Conservation (phyloP, 1,140 invertebrate genomes). For the Carcinoscorpius rotundicauda region DNA sequence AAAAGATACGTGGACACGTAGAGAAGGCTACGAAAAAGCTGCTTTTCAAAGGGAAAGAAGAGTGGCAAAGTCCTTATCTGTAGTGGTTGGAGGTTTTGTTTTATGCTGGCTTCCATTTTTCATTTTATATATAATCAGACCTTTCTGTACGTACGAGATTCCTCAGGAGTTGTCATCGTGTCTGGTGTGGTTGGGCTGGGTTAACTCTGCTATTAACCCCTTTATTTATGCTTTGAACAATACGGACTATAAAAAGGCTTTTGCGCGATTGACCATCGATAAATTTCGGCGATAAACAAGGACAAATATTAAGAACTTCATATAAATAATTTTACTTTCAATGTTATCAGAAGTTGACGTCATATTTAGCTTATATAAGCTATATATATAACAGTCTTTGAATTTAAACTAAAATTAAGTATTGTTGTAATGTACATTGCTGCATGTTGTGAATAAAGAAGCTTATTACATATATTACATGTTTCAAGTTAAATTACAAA, state of each 20-base stretch:
- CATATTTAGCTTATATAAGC: too few species aligned
- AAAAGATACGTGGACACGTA: too few species aligned
- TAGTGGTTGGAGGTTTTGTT: slow-evolving; percentile 84
- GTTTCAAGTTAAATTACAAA: too few species aligned
- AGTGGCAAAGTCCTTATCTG: slow-evolving; percentile 76
- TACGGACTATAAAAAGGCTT: slow-evolving; percentile 66
- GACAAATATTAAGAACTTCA: too few species aligned
- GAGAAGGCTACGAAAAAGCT: slow-evolving; percentile 19
- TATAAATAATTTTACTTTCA: too few species aligned
- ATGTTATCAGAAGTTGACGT: too few species aligned
- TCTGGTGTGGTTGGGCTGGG: slow-evolving; percentile 70
- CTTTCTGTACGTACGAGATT: slow-evolving; percentile 57
- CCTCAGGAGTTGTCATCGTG: slow-evolving; percentile 8
- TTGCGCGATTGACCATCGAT: slow-evolving; percentile 30
- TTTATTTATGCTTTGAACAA: slow-evolving; percentile 81
- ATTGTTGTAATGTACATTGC: too few species aligned
- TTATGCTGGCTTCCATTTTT: slow-evolving; percentile 85
- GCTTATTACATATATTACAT: too few species aligned
- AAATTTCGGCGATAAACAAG: too few species aligned
- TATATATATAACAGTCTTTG: too few species aligned
- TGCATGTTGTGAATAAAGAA: too few species aligned
- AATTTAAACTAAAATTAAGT: too few species aligned
- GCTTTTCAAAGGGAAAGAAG: slow-evolving; percentile 54
- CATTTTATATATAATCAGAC: slow-evolving; percentile 64
- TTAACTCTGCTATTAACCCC: slow-evolving; percentile 79